These are phyloP conservation scores for Petrophora chlorosata DNA, from an alignment of 2,888 invertebrate genomes.

Conservation along the genomic window DNA sequence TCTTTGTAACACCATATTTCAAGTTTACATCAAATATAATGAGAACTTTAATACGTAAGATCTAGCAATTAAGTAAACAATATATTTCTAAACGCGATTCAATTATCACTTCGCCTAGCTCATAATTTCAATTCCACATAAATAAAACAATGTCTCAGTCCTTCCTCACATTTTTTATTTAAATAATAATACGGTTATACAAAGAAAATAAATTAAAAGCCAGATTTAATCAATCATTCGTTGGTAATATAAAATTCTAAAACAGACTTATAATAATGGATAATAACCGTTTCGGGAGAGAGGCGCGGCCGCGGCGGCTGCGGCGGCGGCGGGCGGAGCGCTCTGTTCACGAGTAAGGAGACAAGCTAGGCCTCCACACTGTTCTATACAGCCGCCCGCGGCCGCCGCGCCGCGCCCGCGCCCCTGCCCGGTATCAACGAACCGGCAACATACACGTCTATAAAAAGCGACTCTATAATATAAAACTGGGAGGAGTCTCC, in stretches of 20 bases:
- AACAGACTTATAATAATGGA: constrained; percentile 78
- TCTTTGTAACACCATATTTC: constrained; percentile 82
- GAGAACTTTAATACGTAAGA: constrained; percentile 55
- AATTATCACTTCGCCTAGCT: constrained; percentile 56
- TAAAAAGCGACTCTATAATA: constrained; percentile 82
- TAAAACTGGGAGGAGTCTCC: constrained; percentile 75
- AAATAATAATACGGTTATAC: constrained; percentile 83
- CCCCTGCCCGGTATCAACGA: constrained; percentile 42
- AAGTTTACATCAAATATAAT: constrained; percentile 71
- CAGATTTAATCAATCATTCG: constrained; percentile 81
- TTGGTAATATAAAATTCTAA: constrained; percentile 84
- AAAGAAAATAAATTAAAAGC: constrained; percentile 83
- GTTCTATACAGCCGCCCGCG: not conserved
- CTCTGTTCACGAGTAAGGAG: not conserved
- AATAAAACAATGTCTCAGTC: constrained; percentile 81
- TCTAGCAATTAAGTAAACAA: constrained; percentile 74
- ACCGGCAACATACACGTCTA: constrained; percentile 68
- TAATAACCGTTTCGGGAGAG: constrained; percentile 58
- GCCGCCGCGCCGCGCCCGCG: constrained; percentile 8
- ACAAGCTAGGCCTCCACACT: not conserved
- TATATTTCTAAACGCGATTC: constrained; percentile 52
- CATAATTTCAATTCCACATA: constrained; percentile 61
- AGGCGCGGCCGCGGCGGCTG: constrained; percentile 37
- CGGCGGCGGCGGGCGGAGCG: too few species aligned
- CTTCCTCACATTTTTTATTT: constrained; percentile 76